A percentile compares a stretch with the other conserved stretches of the same genome.
Evolutionary conservation across 1,140 invertebrate species (phyloP).

Genomic region (Papilio xuthus): DNA sequence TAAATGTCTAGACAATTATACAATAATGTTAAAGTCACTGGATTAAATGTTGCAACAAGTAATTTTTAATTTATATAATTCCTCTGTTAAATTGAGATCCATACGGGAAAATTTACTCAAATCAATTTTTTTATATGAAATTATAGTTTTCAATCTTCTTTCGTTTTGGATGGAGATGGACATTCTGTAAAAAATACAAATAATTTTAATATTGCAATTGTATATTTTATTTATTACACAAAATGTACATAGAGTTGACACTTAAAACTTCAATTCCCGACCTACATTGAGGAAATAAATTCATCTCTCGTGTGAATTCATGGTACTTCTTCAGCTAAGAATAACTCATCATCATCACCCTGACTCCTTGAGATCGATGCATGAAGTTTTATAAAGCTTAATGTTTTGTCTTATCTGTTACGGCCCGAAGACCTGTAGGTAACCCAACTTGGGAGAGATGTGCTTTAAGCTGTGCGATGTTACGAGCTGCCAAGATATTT

Average conservation of each 20-base stretch:
- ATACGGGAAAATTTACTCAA: background rate
- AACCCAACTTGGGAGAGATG: too few species aligned
- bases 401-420: too few species aligned
- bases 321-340: too few species aligned
- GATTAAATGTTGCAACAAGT: background rate
- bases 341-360: too few species aligned
- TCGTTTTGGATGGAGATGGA: slow-evolving; percentile 73
- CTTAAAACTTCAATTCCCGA: too few species aligned
- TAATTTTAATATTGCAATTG: slow-evolving; percentile 38
- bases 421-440: too few species aligned
- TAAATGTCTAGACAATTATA: background rate
- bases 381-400: too few species aligned
- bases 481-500: too few species aligned
- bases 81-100: background rate
- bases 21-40: background rate
- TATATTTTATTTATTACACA: background rate
- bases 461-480: too few species aligned
- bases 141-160: slow-evolving; percentile 43
- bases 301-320: too few species aligned
- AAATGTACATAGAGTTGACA: background rate
- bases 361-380: too few species aligned
- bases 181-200: slow-evolving; percentile 80
- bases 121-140: background rate
- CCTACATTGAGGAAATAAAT: too few species aligned
- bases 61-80: slow-evolving; percentile 7